Conservation (phyloP, 2,113 vertebrate species). For the Neodontobutis hainanensis region DNA sequence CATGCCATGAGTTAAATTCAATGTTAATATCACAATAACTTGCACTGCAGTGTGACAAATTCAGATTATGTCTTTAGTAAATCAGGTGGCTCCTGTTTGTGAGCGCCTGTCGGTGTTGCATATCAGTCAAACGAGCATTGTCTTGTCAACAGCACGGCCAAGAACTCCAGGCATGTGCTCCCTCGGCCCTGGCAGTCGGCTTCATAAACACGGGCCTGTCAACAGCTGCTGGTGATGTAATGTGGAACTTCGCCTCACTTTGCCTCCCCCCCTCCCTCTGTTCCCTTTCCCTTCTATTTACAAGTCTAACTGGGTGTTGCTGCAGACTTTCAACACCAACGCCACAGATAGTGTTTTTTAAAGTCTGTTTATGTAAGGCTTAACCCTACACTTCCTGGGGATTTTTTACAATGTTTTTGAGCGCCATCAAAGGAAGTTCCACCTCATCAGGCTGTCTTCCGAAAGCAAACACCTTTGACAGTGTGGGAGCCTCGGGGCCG, state of each 20-base stretch:
- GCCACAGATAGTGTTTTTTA: conserved; percentile 44
- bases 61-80: background rate
- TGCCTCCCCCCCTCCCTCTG: conserved; percentile 49
- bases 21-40: too few relatives aligned
- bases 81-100: conserved; percentile 6
- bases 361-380: conserved; percentile 33
- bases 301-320: conserved; percentile 68
- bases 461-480: conserved; percentile 45
- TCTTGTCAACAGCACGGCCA: conserved; percentile 19
- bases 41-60: too few relatives aligned
- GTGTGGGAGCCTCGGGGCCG: conserved; percentile 38
- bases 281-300: conserved; percentile 58
- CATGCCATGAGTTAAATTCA: too few relatives aligned
- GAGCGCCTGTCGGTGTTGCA: background rate
- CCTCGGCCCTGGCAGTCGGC: conserved; percentile 50
- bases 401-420: conserved; percentile 64
- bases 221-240: conserved; percentile 77
- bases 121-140: conserved; percentile 6
- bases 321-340: conserved; percentile 58
- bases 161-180: conserved; percentile 31
- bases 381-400: conserved; percentile 39
- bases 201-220: conserved; percentile 72
- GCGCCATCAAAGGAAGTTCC: conserved; percentile 65
- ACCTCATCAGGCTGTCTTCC: conserved; percentile 54
- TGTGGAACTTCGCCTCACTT: conserved; percentile 67